These are phyloP conservation scores for Puffinus mauretanicus DNA, from an alignment of 2,113 vertebrate species.

Conservation along the genomic window DNA sequence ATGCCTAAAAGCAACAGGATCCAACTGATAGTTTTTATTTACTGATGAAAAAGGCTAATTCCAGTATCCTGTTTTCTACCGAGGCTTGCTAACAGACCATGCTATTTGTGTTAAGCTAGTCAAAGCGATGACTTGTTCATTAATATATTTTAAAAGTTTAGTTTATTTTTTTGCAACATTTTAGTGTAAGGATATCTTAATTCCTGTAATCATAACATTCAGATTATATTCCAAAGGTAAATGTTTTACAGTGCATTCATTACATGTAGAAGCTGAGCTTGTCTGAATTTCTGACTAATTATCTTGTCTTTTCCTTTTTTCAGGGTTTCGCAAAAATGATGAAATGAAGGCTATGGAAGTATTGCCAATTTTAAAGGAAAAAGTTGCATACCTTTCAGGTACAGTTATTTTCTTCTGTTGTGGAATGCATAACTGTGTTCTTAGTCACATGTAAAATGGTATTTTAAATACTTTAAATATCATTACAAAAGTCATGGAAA, in stretches of 20 bases:
- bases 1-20: neutral
- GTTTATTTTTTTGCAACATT: neutral
- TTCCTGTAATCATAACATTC: neutral
- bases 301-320: slow-evolving; percentile 41
- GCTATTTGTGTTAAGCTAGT: neutral
- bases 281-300: neutral
- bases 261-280: neutral
- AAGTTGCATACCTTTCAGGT: slow-evolving; percentile 98
- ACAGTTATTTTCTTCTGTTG: slow-evolving; percentile 24
- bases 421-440: neutral
- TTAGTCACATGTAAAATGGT: neutral
- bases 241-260: neutral
- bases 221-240: neutral
- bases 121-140: neutral
- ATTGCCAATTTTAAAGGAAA: slow-evolving; percentile 95
- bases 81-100: neutral
- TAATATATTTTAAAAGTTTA: neutral
- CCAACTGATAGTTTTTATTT: neutral
- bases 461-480: neutral
- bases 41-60: neutral
- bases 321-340: slow-evolving; percentile 97
- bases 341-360: slow-evolving; percentile 98
- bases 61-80: neutral
- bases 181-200: neutral
- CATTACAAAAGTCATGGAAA: neutral